Conservation (phyloP, 2,888 invertebrate genomes). For the Pandemis cinnamomeana region DNA sequence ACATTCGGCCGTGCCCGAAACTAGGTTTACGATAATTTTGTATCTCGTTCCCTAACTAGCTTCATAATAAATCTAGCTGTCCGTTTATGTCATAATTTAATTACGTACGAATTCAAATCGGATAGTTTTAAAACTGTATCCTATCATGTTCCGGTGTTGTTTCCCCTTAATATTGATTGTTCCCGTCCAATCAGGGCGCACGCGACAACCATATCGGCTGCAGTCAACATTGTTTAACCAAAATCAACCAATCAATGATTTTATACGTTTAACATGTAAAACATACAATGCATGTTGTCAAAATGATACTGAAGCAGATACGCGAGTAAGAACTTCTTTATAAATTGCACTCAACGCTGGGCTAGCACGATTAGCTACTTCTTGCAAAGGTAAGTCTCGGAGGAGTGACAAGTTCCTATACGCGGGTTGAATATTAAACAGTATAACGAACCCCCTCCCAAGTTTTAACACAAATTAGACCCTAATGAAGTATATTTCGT, state of each 20-base stretch:
- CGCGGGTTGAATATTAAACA: conserved; percentile 69
- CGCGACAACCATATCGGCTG: conserved; percentile 54
- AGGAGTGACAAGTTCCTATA: conserved; percentile 42
- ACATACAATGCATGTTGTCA: neutral
- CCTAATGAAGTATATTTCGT: conserved; percentile 38
- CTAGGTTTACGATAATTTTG: conserved; percentile 21
- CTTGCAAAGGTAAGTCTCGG: conserved; percentile 37
- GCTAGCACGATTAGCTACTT: conserved; percentile 34
- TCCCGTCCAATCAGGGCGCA: conserved; percentile 55
- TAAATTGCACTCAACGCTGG: conserved; percentile 35
- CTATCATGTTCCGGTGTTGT: conserved; percentile 40
- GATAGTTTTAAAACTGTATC: conserved; percentile 33
- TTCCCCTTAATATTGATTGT: conserved; percentile 50
- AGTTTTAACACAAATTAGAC: conserved; percentile 46
- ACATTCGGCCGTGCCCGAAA: conserved; percentile 22
- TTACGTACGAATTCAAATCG: conserved; percentile 14
- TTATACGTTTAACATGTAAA: conserved; percentile 44
- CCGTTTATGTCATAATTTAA: conserved; percentile 12
- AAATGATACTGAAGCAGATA: neutral
- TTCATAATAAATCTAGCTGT: conserved; percentile 2
- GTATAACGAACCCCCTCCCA: conserved; percentile 55
- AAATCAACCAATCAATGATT: conserved; percentile 52
- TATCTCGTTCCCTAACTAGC: conserved; percentile 1
- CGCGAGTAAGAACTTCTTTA: conserved; percentile 7
- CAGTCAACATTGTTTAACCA: conserved; percentile 49